phyloP scores from a whole-genome alignment of 2,113 vertebrate genomes.

The Cyphotilapia sp. region DNA sequence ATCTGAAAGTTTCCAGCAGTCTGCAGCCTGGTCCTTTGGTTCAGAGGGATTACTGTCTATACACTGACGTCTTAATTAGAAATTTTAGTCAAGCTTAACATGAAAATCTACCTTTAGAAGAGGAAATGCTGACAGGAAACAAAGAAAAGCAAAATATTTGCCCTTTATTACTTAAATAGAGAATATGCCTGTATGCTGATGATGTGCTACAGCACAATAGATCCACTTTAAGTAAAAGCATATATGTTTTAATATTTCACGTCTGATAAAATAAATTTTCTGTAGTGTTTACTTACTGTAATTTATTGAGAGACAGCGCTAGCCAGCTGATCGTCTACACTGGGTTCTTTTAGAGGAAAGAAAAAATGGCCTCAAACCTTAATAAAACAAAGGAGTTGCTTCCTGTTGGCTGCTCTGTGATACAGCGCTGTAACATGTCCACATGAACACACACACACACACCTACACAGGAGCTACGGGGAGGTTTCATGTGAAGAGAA shows the following conservation, averaged over 20 bases:
- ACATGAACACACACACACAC: not conserved
- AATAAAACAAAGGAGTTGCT: not conserved
- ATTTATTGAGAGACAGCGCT: accelerated
- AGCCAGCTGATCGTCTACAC: not conserved
- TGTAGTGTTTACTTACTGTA: not conserved
- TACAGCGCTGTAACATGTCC: not conserved
- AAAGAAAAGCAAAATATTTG: not conserved
- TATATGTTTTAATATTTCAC: not conserved
- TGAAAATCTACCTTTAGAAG: not conserved
- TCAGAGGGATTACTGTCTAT: not conserved
- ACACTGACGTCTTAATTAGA: not conserved
- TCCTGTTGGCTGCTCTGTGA: not conserved
- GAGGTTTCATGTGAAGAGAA: not conserved
- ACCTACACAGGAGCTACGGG: not conserved
- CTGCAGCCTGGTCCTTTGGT: not conserved
- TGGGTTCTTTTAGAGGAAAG: not conserved
- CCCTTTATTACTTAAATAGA: not conserved
- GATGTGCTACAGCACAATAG: not conserved
- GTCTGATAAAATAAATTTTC: not conserved
- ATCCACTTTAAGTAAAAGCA: not conserved
- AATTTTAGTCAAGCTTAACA: not conserved
- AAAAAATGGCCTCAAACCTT: not conserved
- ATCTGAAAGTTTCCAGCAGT: not conserved
- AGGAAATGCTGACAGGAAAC: not conserved
- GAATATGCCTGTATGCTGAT: not conserved